Base-by-base conservation (phyloP, 2,113 vertebrate species). In the Calypte anna region DNA sequence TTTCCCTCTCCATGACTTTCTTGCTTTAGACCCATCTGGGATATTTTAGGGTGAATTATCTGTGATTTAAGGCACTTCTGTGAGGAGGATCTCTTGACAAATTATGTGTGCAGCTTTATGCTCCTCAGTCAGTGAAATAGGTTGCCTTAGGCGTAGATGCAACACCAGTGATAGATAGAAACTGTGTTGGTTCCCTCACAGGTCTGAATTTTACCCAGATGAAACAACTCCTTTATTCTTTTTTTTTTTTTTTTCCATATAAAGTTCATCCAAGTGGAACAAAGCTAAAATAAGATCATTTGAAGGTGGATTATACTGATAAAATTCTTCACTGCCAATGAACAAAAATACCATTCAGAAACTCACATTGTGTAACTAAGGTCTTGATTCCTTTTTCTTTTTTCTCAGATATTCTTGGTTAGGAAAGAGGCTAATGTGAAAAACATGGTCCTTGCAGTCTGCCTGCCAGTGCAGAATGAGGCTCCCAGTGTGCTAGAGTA, bases 331-430 rank as follows among this genome's bases (percentile, higher is more conserved):
- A 40, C 62, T 73, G 24, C 20, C 53, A 66, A 2, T 88, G 55
- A 61, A 27, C 50, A 94, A 84, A 84, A 90, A 78, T 73, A 69
- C 79, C 79, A 13, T 89, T 67, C 38, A 89, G 69, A 87, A 75
- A 64, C 62, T 91, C 15, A 10, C n/a, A 58, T 33, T 77, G 54
- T 50, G 25, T 75, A 76, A 25, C 40, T 33, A 58, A 69, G 12
- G 33, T 80, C 30, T 73, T 92, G 53, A 78, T 91, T 95, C 7
- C 51, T 83, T 94, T 90, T 61, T 87, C 43, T 31, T 44, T 18
- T 44, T 19, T 95, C 96, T 69, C 96, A 99, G 98, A 97, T 98
- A 16, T 98, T 98, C 95, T 96, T 98, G 93, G 99, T 99, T 80
- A 97, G 93, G 96, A 98, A 96, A 73, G 98, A 98, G 87, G 76